Evolutionary conservation across 2,888 invertebrate species (phyloP).

Genomic region (Antitype chi): DNA sequence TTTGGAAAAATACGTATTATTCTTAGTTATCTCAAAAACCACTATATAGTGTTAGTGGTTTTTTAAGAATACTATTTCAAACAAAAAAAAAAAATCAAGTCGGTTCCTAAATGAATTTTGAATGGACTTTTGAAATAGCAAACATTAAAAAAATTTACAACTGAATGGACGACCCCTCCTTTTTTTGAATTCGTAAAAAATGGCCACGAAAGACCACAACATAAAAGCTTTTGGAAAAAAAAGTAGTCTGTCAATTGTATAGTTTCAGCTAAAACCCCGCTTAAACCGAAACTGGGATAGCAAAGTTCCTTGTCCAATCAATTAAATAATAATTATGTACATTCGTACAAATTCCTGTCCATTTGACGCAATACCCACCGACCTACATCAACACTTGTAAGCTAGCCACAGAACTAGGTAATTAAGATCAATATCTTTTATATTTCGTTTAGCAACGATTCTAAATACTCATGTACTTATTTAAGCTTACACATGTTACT

Average conservation of each 20-base stretch:
- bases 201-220: not conserved
- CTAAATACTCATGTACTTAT: constrained; percentile 62
- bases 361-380: constrained; percentile 64
- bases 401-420: constrained; percentile 60
- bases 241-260: not conserved
- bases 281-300: constrained; percentile 2
- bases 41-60: too few species aligned
- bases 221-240: not conserved
- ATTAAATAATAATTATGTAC: constrained; percentile 47
- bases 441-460: constrained; percentile 68
- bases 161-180: too few species aligned
- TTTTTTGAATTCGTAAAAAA: not conserved
- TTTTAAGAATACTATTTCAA: too few species aligned
- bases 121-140: too few species aligned
- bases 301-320: constrained; percentile 20
- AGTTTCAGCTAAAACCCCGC: not conserved
- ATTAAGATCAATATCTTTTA: constrained; percentile 72
- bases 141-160: too few species aligned
- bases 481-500: constrained; percentile 37
- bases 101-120: too few species aligned
- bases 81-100: too few species aligned
- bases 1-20: too few species aligned
- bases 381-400: constrained; percentile 69
- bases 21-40: too few species aligned
- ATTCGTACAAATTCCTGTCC: constrained; percentile 55